Evolutionary conservation across 1,140 invertebrate species (phyloP).

Genomic region (Pararge aegeria): DNA sequence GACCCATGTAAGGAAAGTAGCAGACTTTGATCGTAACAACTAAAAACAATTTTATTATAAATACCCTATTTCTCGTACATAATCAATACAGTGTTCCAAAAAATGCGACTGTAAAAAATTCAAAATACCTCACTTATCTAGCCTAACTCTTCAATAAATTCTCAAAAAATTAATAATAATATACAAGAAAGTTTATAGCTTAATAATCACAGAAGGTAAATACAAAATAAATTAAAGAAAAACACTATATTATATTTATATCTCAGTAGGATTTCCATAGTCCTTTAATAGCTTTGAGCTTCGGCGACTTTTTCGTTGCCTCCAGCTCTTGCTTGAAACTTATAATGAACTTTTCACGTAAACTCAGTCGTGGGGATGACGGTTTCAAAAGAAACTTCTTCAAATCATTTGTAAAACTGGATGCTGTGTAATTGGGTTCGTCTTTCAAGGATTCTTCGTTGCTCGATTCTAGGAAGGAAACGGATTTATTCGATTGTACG

Average conservation of each 20-base stretch:
- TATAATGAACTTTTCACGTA: constrained; percentile 74
- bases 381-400: constrained; percentile 75
- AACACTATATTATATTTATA: constrained; percentile 13
- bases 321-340: constrained; percentile 71
- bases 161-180: constrained; percentile 5
- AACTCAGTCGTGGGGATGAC: constrained; percentile 63
- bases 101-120: not conserved
- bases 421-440: constrained; percentile 73
- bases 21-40: too few relatives aligned
- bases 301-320: constrained; percentile 68
- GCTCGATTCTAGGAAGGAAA: constrained; percentile 72
- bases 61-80: not conserved
- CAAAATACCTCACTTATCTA: not conserved
- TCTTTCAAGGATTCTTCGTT: constrained; percentile 62
- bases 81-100: too few relatives aligned
- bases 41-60: not conserved
- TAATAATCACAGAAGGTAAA: constrained; percentile 7
- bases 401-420: constrained; percentile 76
- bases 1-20: too few relatives aligned
- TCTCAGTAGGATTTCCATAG: constrained; percentile 74
- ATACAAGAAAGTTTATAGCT: not conserved
- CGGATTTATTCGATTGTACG: constrained; percentile 72
- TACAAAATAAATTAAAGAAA: constrained; percentile 4
- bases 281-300: constrained; percentile 74
- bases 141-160: constrained; percentile 1